These are phyloP conservation scores for Ischnura elegans DNA, from an alignment of 2,888 invertebrate species.

Conservation along the genomic window DNA sequence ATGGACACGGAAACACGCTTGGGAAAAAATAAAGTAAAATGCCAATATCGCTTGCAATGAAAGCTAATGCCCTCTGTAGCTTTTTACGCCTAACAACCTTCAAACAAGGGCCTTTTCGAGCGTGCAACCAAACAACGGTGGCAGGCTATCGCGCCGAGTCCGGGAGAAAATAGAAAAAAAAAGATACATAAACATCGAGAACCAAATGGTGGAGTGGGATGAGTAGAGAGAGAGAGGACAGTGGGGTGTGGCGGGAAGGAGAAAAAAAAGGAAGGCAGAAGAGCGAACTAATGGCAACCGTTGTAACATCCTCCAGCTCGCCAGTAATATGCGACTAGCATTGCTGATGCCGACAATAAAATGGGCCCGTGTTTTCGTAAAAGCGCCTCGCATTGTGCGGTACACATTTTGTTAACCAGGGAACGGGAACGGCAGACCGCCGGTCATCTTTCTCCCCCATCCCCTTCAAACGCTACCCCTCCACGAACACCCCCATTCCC, in stretches of 20 bases:
- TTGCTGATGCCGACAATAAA: conserved; percentile 5
- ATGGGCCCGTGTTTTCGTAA: conserved; percentile 22
- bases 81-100: conserved; percentile 2
- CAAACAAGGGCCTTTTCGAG: background rate
- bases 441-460: background rate
- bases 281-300: background rate
- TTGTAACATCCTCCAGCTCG: background rate
- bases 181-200: background rate
- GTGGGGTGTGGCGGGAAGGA: background rate
- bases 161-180: background rate
- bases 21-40: background rate
- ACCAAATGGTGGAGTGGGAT: background rate
- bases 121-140: background rate
- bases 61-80: background rate
- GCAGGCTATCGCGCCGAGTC: background rate
- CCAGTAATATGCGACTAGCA: conserved; percentile 21
- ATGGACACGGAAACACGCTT: background rate
- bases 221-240: too few species aligned
- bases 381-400: background rate
- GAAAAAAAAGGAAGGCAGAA: background rate
- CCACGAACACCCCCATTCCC: conserved; percentile 26
- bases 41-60: background rate
- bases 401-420: conserved; percentile 51
- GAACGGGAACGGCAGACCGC: background rate
- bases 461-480: background rate